Percentiles rank a stretch among this genome's conserved stretches.
Evolutionary conservation across 2,888 invertebrate genomes (phyloP).

Genomic region (Acrobasis consociella): DNA sequence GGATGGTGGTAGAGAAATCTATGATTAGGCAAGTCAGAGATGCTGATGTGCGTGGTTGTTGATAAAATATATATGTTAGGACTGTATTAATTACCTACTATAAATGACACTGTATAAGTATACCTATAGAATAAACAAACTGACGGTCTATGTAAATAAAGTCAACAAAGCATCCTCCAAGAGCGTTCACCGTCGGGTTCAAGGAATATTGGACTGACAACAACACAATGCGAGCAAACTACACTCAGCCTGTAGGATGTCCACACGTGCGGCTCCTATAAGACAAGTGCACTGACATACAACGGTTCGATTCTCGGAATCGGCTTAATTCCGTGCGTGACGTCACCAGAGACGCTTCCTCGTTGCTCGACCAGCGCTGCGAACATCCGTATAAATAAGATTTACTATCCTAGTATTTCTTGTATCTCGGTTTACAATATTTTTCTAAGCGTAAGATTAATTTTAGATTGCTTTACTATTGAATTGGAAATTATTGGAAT

Average conservation of each 20-base stretch:
- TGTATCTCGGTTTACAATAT: neutral
- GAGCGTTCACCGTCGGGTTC: constrained; percentile 15
- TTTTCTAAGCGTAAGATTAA: neutral
- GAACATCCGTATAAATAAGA: constrained; percentile 13
- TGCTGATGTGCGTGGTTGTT: no score
- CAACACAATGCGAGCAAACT: constrained; percentile 17
- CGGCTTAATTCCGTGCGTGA: constrained; percentile 75
- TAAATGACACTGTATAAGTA: no score
- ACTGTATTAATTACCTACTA: no score
- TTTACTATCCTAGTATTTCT: constrained; percentile 5
- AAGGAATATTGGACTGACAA: constrained; percentile 22
- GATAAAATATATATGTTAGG: no score
- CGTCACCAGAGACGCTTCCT: constrained; percentile 65
- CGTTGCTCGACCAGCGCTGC: constrained; percentile 40
- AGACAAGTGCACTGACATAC: constrained; percentile 73
- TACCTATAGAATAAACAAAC: neutral
- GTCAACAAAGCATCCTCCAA: neutral
- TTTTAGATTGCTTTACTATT: neutral
- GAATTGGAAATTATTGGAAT: no score
- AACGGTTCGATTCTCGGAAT: constrained; percentile 72
- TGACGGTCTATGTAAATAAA: neutral
- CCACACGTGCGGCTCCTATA: constrained; percentile 65
- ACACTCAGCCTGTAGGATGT: constrained; percentile 45
- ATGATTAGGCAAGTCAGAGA: no score
- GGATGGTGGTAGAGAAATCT: no score